A percentile compares a stretch with the other conserved stretches of the same genome.
Conservation (phyloP, 2,797 vertebrate genomes). For the Amazonetta brasiliensis region DNA sequence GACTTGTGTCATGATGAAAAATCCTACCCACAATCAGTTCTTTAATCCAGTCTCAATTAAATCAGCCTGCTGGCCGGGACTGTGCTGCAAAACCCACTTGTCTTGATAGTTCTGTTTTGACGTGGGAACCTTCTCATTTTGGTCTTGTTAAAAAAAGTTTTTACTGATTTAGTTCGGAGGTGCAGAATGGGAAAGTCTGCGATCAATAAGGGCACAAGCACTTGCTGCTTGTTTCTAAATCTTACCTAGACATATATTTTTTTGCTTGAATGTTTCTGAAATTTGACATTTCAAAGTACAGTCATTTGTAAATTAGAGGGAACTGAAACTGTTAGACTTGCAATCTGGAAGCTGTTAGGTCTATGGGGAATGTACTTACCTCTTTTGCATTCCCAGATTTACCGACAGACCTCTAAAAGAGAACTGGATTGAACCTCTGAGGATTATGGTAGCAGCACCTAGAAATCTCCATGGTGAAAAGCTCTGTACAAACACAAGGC, state of each 20-base stretch:
- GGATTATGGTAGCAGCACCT: not conserved
- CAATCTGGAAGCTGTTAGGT: conserved; percentile 60
- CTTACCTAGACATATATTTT: not conserved
- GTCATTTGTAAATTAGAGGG: conserved; percentile 35
- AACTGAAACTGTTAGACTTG: conserved; percentile 49
- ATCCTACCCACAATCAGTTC: not conserved
- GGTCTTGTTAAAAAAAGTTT: not conserved
- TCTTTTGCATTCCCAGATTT: not conserved
- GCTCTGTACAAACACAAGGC: not conserved
- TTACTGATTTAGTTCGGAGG: not conserved
- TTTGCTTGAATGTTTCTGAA: conserved; percentile 20
- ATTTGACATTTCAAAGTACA: conserved; percentile 49
- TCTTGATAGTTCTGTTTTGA: not conserved
- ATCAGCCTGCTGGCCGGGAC: not conserved
- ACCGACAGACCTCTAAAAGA: not conserved
- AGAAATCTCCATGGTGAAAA: not conserved
- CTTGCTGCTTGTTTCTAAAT: not conserved
- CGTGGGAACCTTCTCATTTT: not conserved
- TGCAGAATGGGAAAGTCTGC: not conserved
- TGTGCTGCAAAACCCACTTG: not conserved
- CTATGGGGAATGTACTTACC: not conserved
- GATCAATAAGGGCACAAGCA: not conserved
- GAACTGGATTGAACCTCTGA: not conserved
- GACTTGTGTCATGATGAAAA: not conserved
- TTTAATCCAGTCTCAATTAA: not conserved